Conservation (phyloP, 2,113 vertebrate species). For the Sceloporus undulatus region DNA sequence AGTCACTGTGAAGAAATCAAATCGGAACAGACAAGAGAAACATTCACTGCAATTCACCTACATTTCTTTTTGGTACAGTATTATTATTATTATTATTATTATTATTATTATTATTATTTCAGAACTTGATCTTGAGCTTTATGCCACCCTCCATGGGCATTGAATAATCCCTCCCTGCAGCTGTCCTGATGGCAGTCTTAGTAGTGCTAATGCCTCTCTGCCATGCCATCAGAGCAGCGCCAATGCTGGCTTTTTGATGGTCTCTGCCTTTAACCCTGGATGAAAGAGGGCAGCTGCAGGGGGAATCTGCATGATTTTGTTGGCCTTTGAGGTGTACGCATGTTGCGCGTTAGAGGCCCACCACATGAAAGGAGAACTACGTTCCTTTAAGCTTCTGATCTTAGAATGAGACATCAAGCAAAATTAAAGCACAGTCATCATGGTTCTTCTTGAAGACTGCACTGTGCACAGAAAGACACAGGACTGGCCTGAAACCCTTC, state of each 20-base stretch:
- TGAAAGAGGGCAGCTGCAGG: not conserved
- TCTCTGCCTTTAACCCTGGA: not conserved
- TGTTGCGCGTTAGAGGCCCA: not conserved
- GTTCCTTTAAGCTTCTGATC: too few species aligned
- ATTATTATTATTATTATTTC: too few species aligned
- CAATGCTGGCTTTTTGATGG: not conserved
- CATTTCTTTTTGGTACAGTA: not conserved
- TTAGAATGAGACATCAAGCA: too few species aligned
- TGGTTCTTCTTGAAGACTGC: too few species aligned
- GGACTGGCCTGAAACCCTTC: too few species aligned
- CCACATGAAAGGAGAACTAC: accelerated
- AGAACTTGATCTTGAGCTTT: not conserved
- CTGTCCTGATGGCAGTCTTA: not conserved
- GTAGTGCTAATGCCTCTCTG: not conserved
- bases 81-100: too few species aligned
- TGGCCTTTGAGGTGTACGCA: not conserved
- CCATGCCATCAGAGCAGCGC: not conserved
- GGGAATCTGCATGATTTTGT: not conserved
- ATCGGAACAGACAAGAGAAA: not conserved
- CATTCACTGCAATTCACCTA: not conserved
- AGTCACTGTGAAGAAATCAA: not conserved
- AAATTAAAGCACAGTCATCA: too few species aligned
- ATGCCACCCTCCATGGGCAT: not conserved
- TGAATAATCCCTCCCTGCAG: accelerated
- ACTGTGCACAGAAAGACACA: too few species aligned